Evolutionary conservation across 2,113 vertebrate genomes (phyloP), one percentile per base, ranked within the genome.

Genomic region (Solea solea): DNA sequence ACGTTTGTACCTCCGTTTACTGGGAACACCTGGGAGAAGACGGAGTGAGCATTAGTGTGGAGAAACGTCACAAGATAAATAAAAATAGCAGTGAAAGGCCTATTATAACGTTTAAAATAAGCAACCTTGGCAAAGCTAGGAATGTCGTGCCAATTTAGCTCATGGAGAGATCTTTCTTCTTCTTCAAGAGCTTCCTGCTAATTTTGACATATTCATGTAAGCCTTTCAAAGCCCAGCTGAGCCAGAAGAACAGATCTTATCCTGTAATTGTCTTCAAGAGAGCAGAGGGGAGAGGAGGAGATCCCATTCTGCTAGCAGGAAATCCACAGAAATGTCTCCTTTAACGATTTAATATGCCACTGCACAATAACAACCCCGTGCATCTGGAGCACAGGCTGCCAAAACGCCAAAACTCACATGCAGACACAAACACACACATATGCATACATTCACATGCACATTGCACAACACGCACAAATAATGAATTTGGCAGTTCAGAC

Each of bases 1-100:
- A 25, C 93, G 93, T 82, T 98, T 99, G 92, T 96, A 96, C 54
- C 96, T 90, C 86, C 95, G 95, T 78, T 97, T 97, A 70, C 74
- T 45, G 56, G 90, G 71, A 78, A 77, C 89, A 88, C 86, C 91
- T 91, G 89, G 48, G 41, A 73, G 65, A 64, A 21, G 76, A 89
- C 74, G 66, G 58, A 78, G 63, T 48, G 66, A 88, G 56, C 49
- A 40, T 57, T 8, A 87, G 13, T 69, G 66, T 85, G 78, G 62
- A 72, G 63, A 72, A 28, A 42, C 41, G 45, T 59, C 11, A 48
- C 42, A 73, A 58, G 48, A 72, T 82, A 81, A 76, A 6, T 34
- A 87, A 64, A 61, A 59, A 81, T 13, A 55, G 59, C 55, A 78
- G n/a, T 67, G 53, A 65, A 52, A 78, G 3, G 25, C 41, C 27